Base-by-base conservation (phyloP, 2,113 vertebrate genomes). In the Lutjanus erythropterus region DNA sequence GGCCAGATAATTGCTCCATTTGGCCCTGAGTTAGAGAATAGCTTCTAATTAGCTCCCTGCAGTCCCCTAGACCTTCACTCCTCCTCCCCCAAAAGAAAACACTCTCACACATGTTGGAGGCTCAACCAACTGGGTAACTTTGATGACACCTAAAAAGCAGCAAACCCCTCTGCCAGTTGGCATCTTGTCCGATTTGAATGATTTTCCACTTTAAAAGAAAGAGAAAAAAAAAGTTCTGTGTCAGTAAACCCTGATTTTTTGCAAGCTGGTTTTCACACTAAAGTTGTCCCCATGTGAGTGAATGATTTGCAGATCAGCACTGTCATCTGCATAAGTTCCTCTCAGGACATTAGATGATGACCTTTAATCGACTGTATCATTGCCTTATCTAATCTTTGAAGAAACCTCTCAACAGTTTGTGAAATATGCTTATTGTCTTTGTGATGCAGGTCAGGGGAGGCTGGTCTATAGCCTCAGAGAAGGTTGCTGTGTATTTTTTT, bases 1-100 rank as follows among this genome's bases (percentile, higher is more conserved):
- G 92, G 93, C 94, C 96, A 96, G 95, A 94, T 95, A 94, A 94
- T 95, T 92, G 95, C 94, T 93, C 92, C 95, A 92, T 96, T 96
- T 97, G 96, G 96, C 93, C 92, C 91, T 83, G 92, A 94, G 90
- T 93, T 95, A 94, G 94, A 95, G 95, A 95, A 94, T 95, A 92
- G 66, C 81, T 89, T 94, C 92, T 96, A 96, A 95, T 93, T 96
- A 95, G 93, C 90, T 94, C 93, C 94, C 93, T 91, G 91, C 88
- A 88, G 92, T 92, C 88, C 71, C 79, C 60, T 73, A 64, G 90
- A 93, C 85, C 81, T 77, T 85, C 80, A 75, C 87, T 79, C 86
- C 87, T 79, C 86, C 87, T 79, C 85, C 89, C 66, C 85, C 78
- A 79, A 92, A 92, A 91, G 85, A 93, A 94, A 95, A 94, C 92